Base-by-base conservation (phyloP, 2,113 vertebrate species). In the Clarias gariepinus region DNA sequence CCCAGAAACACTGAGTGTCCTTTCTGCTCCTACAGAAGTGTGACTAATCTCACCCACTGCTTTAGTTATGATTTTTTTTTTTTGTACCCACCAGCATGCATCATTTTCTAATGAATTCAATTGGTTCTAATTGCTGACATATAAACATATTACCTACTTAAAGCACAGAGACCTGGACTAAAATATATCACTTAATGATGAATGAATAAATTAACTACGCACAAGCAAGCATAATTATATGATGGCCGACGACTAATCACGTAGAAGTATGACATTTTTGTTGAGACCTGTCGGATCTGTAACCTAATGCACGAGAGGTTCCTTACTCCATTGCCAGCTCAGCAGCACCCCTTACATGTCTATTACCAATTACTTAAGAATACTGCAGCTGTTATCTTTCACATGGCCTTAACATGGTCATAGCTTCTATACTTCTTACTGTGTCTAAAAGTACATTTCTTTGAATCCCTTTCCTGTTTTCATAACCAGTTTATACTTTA, bases 11-110 rank as follows among this genome's bases (percentile, higher is more conserved):
- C 74, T 3, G 47, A 77, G 15, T 18, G 52, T 55, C 13, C 18
- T 9, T 79, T 79, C 28, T 58, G 53, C 53, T 58, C 28, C 77
- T 28, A 55, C 52, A 55, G 69, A 73, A 78, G n/a, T 2, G n/a
- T 79, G 76, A 79, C 76, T 57, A 79, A 79, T 79, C 76, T 16
- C 53, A 30, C 25, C 53, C 53, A 57, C 76, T 57, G n/a, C 53
- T 0, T 1, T 5, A 19, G 25, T 79, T 79, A 33, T 30, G 6
- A 53, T 76, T 52, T 47, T 47, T 47, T 76, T 52, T n/a, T 41
- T 76, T 53, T n/a, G 41, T n/a, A 53, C 12, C 73, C 73, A 76
- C 41, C 73, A 7, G 10, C 10, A n/a, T 15, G 10, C 10, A 25
- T 19, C 15, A 30, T 57, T 4, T 57, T 79, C 9, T 11, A 78